Percentiles rank a stretch among this genome's conserved stretches.
Evolutionary conservation across 1,140 invertebrate genomes (phyloP).

Genomic region (Schlechtendalia chinensis): DNA sequence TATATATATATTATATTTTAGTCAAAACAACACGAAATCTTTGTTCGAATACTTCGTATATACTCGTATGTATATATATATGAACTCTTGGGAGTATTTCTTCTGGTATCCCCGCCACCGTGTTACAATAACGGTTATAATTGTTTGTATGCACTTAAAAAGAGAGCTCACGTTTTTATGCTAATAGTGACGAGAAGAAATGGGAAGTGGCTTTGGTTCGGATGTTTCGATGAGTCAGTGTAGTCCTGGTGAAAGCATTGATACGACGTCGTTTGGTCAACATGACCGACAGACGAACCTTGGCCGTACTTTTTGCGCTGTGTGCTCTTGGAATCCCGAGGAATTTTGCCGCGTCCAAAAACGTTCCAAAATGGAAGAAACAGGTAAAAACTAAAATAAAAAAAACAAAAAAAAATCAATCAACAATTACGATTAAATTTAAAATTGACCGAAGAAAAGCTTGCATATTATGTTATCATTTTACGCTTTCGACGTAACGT

Average conservation of each 20-base stretch:
- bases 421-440: no score
- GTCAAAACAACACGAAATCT: no score
- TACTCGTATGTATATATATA: neutral
- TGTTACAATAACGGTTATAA: neutral
- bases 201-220: conserved; percentile 25
- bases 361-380: conserved; percentile 80
- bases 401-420: no score
- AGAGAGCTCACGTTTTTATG: conserved; percentile 20
- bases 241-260: conserved; percentile 43
- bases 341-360: conserved; percentile 54
- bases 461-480: no score
- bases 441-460: no score
- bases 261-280: conserved; percentile 44
- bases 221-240: conserved; percentile 37
- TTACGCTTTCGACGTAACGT: no score
- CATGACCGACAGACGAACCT: conserved; percentile 39
- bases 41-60: no score
- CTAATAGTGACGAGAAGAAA: conserved; percentile 30
- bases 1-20: no score
- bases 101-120: neutral
- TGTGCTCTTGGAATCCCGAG: conserved; percentile 36
- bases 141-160: neutral
- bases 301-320: conserved; percentile 18
- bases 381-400: no score
- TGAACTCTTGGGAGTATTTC: neutral